Percentiles rank a stretch among this genome's conserved stretches.
Evolutionary conservation across 2,113 vertebrate species (phyloP).

Genomic region (Bubo scandiacus): DNA sequence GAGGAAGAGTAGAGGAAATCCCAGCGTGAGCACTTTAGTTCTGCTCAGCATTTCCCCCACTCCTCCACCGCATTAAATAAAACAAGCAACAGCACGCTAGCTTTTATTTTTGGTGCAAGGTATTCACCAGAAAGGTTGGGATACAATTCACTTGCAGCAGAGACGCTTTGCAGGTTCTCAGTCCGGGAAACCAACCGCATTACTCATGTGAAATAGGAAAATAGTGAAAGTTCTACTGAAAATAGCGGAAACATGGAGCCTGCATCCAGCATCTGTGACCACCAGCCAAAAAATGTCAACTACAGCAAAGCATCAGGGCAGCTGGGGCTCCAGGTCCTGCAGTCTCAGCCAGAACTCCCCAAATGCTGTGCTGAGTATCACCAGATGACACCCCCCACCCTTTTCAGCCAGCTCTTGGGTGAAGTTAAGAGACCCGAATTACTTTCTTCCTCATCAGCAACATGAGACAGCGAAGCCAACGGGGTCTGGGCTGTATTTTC

Average conservation of each 20-base stretch:
- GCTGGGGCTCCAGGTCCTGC: not conserved
- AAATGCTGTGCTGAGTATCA: not conserved
- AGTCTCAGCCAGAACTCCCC: rapidly evolving
- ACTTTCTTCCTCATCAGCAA: not conserved
- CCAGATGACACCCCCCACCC: not conserved
- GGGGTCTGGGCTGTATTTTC: not conserved
- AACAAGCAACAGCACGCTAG: not conserved
- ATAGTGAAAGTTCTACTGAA: not conserved
- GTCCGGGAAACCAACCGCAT: not conserved
- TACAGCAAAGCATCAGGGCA: not conserved
- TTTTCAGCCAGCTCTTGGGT: not conserved
- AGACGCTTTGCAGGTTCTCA: not conserved
- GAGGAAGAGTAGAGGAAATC: not conserved
- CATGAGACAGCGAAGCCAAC: not conserved
- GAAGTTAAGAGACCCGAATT: not conserved
- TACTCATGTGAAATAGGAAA: not conserved
- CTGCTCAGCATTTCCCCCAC: not conserved
- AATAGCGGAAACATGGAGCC: rapidly evolving
- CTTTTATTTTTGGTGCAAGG: too few species aligned
- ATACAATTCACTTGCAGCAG: not conserved
- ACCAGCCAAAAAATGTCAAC: not conserved
- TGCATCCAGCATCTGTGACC: not conserved
- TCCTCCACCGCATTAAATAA: not conserved
- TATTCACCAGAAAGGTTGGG: not conserved
- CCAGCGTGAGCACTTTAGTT: not conserved